Conservation (phyloP, 2,797 vertebrate genomes). For the Pelodytes ibericus region DNA sequence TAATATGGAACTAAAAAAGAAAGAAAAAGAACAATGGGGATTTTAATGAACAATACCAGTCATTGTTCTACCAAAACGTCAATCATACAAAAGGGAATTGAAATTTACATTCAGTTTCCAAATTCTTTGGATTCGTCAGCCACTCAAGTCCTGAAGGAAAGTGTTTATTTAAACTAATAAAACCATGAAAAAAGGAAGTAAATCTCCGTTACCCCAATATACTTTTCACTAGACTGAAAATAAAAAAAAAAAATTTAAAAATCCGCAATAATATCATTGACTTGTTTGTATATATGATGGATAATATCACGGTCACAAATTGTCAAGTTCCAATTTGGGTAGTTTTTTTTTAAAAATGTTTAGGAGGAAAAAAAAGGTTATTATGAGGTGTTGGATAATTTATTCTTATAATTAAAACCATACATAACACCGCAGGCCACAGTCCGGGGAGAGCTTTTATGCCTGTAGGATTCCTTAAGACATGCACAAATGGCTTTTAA, state of each 20-base stretch:
- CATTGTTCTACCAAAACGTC: conserved; percentile 65
- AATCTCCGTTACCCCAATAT: conserved; percentile 71
- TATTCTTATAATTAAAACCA: conserved; percentile 70
- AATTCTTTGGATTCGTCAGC: conserved; percentile 58
- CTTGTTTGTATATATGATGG: no score
- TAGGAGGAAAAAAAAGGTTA: conserved; percentile 58
- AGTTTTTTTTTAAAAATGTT: conserved; percentile 59
- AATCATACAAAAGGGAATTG: conserved; percentile 50
- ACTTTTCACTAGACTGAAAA: conserved; percentile 61
- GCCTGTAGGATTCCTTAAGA: conserved; percentile 63
- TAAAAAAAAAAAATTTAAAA: conserved; percentile 6
- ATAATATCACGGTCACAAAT: conserved; percentile 54
- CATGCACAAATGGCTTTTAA: conserved; percentile 67
- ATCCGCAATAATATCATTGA: no score
- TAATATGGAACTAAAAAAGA: conserved; percentile 57
- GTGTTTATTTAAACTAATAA: conserved; percentile 79
- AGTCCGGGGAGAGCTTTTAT: conserved; percentile 59
- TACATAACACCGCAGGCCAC: conserved; percentile 41
- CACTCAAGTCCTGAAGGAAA: conserved; percentile 61
- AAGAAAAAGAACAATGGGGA: conserved; percentile 52
- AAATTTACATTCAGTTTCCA: conserved; percentile 58
- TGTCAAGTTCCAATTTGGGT: conserved; percentile 19
- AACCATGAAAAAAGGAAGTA: conserved; percentile 73
- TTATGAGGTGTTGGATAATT: conserved; percentile 71
- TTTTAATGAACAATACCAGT: conserved; percentile 61